Percentiles rank a stretch among this genome's conserved stretches.
These are phyloP conservation scores for Rhynchonycteris naso DNA, from an alignment of 2,797 vertebrate genomes.

Conservation along the genomic window DNA sequence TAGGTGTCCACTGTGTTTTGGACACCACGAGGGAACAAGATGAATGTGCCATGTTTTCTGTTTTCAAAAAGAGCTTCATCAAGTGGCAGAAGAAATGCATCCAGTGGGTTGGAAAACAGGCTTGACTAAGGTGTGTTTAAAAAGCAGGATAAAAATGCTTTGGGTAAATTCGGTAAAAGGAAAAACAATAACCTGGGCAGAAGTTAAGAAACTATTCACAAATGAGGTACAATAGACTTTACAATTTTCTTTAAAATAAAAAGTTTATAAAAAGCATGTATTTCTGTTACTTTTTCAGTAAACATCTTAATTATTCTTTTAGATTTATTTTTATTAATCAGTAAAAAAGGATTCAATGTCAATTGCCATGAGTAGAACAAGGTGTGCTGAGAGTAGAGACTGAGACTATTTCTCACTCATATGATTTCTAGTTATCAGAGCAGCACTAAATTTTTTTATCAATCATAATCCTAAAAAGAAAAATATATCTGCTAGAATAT, in stretches of 20 bases:
- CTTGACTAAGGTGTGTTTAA: neutral
- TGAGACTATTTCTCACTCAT: neutral
- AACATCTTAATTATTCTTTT: neutral
- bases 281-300: neutral
- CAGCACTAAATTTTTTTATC: neutral
- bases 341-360: neutral
- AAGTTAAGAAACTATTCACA: neutral
- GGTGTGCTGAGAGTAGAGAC: neutral
- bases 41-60: neutral
- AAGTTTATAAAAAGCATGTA: neutral
- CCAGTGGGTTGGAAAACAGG: neutral
- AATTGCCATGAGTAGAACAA: neutral
- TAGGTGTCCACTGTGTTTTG: neutral
- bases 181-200: neutral
- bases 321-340: neutral
- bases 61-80: neutral
- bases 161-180: neutral
- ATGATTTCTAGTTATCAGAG: neutral
- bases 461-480: neutral
- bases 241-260: neutral
- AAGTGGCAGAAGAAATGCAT: neutral
- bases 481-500: constrained; percentile 12
- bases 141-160: neutral
- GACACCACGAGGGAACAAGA: neutral
- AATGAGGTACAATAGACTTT: neutral